Percentiles rank a stretch among this genome's conserved stretches.
These are phyloP conservation scores for Penaeus chinensis DNA, from an alignment of 1,140 invertebrate genomes.

Conservation along the genomic window DNA sequence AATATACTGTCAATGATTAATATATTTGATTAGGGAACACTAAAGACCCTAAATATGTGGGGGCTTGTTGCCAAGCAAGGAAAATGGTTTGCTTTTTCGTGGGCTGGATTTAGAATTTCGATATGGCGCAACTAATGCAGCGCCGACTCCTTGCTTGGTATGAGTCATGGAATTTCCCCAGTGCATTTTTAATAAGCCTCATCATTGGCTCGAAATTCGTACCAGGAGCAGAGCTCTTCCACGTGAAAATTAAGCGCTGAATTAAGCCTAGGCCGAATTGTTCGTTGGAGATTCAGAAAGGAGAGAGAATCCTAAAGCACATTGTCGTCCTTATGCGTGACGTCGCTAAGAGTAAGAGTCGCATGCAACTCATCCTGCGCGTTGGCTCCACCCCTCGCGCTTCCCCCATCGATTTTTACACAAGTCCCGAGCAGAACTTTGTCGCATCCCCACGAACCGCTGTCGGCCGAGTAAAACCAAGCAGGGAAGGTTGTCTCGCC, in stretches of 20 bases:
- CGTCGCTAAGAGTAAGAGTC: constrained; percentile 3
- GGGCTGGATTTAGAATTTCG: no score
- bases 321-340: neutral
- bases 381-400: constrained; percentile 46
- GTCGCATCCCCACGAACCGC: constrained; percentile 32
- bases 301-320: neutral
- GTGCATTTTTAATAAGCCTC: constrained; percentile 10
- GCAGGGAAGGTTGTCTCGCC: no score
- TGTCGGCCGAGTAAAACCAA: neutral
- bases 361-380: neutral
- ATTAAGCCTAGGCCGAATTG: neutral
- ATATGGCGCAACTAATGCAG: neutral
- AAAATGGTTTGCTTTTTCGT: no score
- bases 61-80: no score
- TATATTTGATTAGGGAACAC: no score
- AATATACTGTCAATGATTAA: no score
- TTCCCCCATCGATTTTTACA: constrained; percentile 50
- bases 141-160: constrained; percentile 9
- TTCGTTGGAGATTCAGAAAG: neutral
- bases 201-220: neutral
- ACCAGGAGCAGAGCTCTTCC: neutral
- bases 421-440: constrained; percentile 15
- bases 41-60: no score
- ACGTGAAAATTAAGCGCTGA: neutral
- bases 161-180: constrained; percentile 38